These are phyloP conservation scores for Bambusicola thoracicus DNA, from an alignment of 2,113 vertebrate genomes.

Conservation along the genomic window DNA sequence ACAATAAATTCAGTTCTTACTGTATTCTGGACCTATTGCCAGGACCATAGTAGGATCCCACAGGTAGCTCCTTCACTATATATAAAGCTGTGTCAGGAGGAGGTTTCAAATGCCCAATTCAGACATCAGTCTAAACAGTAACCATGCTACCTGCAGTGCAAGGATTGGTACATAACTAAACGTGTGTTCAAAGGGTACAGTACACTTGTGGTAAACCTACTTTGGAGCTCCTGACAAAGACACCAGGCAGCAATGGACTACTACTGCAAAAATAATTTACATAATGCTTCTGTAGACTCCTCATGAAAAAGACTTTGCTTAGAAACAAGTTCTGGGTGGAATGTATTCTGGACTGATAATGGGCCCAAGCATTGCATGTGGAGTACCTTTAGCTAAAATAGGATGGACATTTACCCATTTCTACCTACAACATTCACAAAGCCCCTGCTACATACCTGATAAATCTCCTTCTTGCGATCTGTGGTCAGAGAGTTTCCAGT, in stretches of 20 bases:
- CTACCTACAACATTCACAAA: not conserved
- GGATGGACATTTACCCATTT: not conserved
- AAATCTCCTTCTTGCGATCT: slow-evolving; percentile 89
- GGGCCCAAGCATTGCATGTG: not conserved
- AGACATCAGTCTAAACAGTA: not conserved
- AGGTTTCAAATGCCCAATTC: not conserved
- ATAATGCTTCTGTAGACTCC: not conserved
- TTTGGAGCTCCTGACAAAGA: not conserved
- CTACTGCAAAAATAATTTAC: not conserved
- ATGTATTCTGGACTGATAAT: not conserved
- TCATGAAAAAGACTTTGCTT: not conserved
- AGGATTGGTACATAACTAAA: not conserved
- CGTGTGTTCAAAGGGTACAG: not conserved
- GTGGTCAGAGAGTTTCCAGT: slow-evolving; percentile 87
- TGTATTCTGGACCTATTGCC: not conserved
- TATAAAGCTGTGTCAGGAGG: not conserved
- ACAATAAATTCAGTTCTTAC: not conserved
- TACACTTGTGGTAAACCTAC: not conserved
- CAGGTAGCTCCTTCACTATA: not conserved
- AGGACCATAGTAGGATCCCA: not conserved
- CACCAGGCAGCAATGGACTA: not conserved
- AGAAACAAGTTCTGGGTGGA: not conserved
- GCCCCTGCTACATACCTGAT: slow-evolving; percentile 79
- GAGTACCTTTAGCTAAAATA: not conserved
- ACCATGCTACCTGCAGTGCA: not conserved